A percentile compares a stretch with the other conserved stretches of the same genome.
phyloP scores from a whole-genome alignment of 2,113 vertebrate species.

The Caracal caracal region DNA sequence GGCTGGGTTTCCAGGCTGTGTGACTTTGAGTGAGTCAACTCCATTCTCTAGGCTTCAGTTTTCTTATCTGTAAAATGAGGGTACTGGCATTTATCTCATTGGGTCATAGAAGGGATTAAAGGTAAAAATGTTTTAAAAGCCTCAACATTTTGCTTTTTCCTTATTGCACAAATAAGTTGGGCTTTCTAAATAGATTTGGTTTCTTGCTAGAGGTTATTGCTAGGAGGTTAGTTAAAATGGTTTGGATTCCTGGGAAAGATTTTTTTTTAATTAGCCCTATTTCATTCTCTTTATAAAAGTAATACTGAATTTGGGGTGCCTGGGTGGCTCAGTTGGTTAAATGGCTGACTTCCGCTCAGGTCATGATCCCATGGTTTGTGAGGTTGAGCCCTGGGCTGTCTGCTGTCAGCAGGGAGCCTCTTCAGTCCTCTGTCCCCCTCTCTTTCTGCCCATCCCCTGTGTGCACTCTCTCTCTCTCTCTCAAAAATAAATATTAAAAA shows the following conservation, averaged over 20 bases:
- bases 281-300: slow-evolving; percentile 10
- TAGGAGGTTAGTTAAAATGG: background rate
- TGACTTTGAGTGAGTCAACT: background rate
- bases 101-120: background rate
- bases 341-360: too few relatives aligned
- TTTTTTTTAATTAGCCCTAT: background rate
- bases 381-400: too few relatives aligned
- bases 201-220: background rate
- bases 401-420: too few relatives aligned
- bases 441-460: too few relatives aligned
- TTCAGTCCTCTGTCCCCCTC: too few relatives aligned
- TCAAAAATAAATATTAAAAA: too few relatives aligned
- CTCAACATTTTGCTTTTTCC: background rate
- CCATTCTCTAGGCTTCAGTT: background rate
- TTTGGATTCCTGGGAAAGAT: background rate
- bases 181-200: background rate
- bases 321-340: too few relatives aligned
- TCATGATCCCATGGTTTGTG: too few relatives aligned
- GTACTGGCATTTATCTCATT: background rate
- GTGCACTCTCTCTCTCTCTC: too few relatives aligned
- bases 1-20: background rate
- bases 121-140: background rate
- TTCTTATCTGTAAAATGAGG: background rate
- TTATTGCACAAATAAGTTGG: background rate
- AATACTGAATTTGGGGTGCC: background rate